Conservation (phyloP, 2,888 invertebrate genomes). For the Amphimallon solstitiale region DNA sequence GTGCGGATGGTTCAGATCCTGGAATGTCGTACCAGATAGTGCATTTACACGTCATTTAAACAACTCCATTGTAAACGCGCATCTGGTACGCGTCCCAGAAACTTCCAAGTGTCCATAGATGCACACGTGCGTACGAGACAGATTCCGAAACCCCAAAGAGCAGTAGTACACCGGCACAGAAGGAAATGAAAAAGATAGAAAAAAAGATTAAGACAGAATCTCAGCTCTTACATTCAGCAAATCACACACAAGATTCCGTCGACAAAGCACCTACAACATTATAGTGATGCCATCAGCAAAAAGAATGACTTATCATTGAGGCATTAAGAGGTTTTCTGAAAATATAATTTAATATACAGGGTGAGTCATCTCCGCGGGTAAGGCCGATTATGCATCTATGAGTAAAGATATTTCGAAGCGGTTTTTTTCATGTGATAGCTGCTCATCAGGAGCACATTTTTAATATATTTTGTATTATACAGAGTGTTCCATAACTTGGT, state of each 20-base stretch:
- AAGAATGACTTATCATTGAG: background rate
- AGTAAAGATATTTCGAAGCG: too few species aligned
- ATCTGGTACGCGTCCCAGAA: constrained; percentile 95
- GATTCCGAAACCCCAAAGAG: constrained; percentile 8
- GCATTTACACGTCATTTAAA: constrained; percentile 87
- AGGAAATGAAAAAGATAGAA: background rate
- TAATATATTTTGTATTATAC: too few species aligned
- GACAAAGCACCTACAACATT: constrained; percentile 50
- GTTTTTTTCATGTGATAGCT: too few species aligned
- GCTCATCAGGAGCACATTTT: too few species aligned
- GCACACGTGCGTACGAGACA: constrained; percentile 19
- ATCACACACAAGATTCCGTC: constrained; percentile 39
- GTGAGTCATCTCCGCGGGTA: too few species aligned
- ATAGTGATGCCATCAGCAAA: background rate
- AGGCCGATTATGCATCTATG: too few species aligned
- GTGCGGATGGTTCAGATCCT: constrained; percentile 66
- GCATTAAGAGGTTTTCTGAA: too few species aligned
- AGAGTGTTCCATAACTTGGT: too few species aligned
- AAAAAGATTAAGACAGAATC: background rate
- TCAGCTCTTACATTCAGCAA: constrained; percentile 22
- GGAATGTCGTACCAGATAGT: constrained; percentile 99
- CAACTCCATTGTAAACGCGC: constrained; percentile 89
- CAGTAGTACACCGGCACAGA: constrained; percentile 1
- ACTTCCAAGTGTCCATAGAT: constrained; percentile 57
- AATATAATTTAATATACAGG: too few species aligned